phyloP scores from a whole-genome alignment of 2,797 vertebrate species.

The Tragopan temminckii region DNA sequence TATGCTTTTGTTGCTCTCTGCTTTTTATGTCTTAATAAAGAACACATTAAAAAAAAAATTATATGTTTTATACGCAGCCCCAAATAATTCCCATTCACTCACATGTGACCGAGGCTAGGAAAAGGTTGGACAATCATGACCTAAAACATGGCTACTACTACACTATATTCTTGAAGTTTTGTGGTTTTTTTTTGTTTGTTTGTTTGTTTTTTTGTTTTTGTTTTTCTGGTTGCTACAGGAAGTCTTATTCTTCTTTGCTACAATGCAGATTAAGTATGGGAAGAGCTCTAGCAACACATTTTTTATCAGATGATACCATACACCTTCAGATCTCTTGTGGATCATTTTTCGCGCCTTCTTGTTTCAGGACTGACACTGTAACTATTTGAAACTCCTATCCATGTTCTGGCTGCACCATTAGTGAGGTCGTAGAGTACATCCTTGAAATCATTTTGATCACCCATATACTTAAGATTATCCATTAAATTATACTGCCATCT shows the following conservation, averaged over 20 bases:
- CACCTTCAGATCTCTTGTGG: neutral
- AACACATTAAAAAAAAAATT: too few species aligned
- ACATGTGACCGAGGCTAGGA: too few species aligned
- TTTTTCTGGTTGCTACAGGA: neutral
- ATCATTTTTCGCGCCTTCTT: neutral
- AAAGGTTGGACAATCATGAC: too few species aligned
- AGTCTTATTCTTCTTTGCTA: neutral
- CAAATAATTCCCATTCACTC: too few species aligned
- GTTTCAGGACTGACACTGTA: neutral
- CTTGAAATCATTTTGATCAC: neutral
- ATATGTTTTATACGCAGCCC: too few species aligned
- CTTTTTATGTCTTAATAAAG: too few species aligned
- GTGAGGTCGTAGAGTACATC: neutral
- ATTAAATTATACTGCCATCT: neutral
- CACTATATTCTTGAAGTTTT: neutral
- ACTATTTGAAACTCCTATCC: fast-evolving
- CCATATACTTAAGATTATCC: neutral
- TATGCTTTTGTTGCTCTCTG: too few species aligned
- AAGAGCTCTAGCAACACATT: neutral
- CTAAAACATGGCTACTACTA: neutral
- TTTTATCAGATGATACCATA: neutral
- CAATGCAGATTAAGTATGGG: neutral
- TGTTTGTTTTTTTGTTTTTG: too few species aligned
- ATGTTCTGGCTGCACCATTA: neutral
- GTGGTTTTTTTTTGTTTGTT: too few species aligned